These are phyloP conservation scores for Nylanderia fulva DNA, from an alignment of 1,140 invertebrate species.

Conservation along the genomic window DNA sequence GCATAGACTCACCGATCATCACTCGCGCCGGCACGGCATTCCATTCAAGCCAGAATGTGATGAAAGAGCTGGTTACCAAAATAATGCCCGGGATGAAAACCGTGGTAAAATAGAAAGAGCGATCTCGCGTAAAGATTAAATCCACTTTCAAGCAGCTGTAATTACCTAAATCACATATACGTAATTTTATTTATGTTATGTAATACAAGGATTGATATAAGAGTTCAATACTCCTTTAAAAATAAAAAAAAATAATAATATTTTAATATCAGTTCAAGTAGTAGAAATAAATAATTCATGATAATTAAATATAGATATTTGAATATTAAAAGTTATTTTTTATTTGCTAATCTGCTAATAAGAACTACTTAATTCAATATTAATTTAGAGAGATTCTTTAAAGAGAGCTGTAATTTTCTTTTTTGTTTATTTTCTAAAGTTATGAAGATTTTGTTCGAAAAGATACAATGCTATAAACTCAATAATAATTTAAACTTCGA, in stretches of 20 bases:
- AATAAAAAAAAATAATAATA: slow-evolving; percentile 4
- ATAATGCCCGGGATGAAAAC: slow-evolving; percentile 98
- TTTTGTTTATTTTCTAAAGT: neutral
- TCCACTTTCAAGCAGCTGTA: slow-evolving; percentile 97
- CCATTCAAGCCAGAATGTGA: slow-evolving; percentile 98
- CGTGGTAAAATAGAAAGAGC: slow-evolving; percentile 98
- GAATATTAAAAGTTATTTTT: neutral
- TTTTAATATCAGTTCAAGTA: neutral
- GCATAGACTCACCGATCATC: slow-evolving; percentile 91
- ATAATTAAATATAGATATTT: neutral
- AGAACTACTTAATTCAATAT: neutral
- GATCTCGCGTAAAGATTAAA: slow-evolving; percentile 96
- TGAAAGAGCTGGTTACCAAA: slow-evolving; percentile 97
- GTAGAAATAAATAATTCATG: neutral
- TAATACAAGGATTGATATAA: neutral
- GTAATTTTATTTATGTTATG: slow-evolving; percentile 47
- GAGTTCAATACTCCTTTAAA: neutral
- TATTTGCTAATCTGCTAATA: neutral
- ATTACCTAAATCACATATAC: slow-evolving; percentile 89
- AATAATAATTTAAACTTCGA: no score
- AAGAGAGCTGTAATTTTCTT: neutral
- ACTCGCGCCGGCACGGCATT: slow-evolving; percentile 97
- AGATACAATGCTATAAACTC: no score
- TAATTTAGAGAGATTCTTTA: neutral
- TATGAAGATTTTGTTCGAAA: neutral